Conservation (phyloP, 2,888 invertebrate genomes). For the Eugnorisma glareosa region DNA sequence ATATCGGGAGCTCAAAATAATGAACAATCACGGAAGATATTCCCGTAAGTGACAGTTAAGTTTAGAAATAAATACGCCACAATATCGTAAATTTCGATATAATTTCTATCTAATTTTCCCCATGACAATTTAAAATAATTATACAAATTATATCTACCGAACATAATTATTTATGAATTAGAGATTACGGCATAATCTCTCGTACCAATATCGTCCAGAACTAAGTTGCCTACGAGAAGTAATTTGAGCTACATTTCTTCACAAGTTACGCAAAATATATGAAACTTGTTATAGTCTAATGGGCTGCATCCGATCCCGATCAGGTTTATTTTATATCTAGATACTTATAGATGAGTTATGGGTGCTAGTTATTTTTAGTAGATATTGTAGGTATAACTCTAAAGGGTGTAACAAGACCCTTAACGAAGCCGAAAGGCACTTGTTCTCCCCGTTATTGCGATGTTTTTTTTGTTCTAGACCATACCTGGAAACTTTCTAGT, state of each 20-base stretch:
- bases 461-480: too few relatives aligned
- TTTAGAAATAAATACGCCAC: neutral
- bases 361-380: neutral
- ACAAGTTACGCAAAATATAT: constrained; percentile 57
- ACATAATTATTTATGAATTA: constrained; percentile 63
- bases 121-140: constrained; percentile 42
- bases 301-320: constrained; percentile 47
- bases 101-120: constrained; percentile 24
- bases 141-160: constrained; percentile 39
- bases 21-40: too few relatives aligned
- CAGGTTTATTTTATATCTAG: constrained; percentile 6
- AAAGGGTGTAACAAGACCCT: too few relatives aligned
- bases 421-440: too few relatives aligned
- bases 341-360: constrained; percentile 8
- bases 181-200: constrained; percentile 40
- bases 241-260: constrained; percentile 49
- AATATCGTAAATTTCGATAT: constrained; percentile 2
- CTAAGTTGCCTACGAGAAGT: constrained; percentile 42
- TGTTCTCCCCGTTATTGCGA: too few relatives aligned
- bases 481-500: too few relatives aligned
- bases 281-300: constrained; percentile 46
- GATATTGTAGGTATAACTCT: neutral
- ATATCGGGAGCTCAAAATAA: too few relatives aligned
- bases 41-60: too few relatives aligned
- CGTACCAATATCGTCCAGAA: constrained; percentile 14